Percentiles rank a stretch among this genome's conserved stretches.
Evolutionary conservation across 2,113 vertebrate species (phyloP).

Genomic region (Miniopterus natalensis): DNA sequence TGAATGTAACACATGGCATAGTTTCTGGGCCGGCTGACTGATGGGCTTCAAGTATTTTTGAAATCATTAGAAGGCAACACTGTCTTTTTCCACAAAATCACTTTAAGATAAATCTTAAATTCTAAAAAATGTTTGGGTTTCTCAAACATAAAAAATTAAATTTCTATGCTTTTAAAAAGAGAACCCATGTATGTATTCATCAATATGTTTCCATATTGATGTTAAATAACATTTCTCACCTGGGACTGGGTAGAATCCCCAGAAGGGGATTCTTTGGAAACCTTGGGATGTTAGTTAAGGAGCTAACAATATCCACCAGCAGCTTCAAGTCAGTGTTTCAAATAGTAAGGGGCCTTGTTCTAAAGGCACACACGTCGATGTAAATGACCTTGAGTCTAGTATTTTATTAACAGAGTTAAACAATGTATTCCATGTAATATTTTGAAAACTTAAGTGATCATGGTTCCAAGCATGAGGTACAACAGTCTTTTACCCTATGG

Average conservation of each 20-base stretch:
- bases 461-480: background rate
- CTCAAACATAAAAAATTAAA: conserved; percentile 12
- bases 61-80: background rate
- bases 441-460: background rate
- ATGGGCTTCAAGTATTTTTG: background rate
- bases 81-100: conserved; percentile 26
- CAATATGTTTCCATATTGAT: background rate
- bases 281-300: background rate
- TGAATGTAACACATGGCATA: background rate
- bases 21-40: background rate
- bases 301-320: background rate
- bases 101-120: background rate
- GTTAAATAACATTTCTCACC: background rate
- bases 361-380: background rate
- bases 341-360: background rate
- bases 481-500: background rate
- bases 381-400: background rate
- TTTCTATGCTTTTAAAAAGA: background rate
- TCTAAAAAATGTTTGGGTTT: background rate
- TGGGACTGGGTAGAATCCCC: background rate
- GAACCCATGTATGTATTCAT: background rate
- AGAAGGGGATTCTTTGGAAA: background rate
- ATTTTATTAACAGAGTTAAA: conserved; percentile 25
- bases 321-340: background rate
- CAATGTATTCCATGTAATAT: background rate